Conservation (phyloP, 2,113 vertebrate genomes). For the Gambusia affinis region DNA sequence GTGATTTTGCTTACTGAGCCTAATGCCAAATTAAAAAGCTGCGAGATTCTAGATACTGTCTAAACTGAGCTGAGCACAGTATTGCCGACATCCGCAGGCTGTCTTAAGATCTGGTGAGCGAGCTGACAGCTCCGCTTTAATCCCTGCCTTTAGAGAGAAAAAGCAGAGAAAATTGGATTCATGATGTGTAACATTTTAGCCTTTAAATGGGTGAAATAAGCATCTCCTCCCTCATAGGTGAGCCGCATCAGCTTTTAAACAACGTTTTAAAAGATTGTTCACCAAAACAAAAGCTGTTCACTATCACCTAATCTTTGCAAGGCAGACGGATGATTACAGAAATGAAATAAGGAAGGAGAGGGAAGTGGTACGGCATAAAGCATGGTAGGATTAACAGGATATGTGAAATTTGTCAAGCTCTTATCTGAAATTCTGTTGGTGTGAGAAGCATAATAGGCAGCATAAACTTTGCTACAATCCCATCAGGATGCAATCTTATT, state of each 20-base stretch:
- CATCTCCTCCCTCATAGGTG: slow-evolving; percentile 70
- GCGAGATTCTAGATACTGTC: slow-evolving; percentile 76
- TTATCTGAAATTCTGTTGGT: slow-evolving; percentile 78
- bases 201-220: slow-evolving; percentile 79
- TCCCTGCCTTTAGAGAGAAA: slow-evolving; percentile 77
- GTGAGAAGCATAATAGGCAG: slow-evolving; percentile 66
- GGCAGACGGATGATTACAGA: slow-evolving; percentile 43
- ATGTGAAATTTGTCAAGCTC: slow-evolving; percentile 77
- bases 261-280: slow-evolving; percentile 64
- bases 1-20: slow-evolving; percentile 68
- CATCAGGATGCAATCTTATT: slow-evolving; percentile 63
- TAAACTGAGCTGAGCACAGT: slow-evolving; percentile 61
- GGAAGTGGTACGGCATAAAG: slow-evolving; percentile 57
- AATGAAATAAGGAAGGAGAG: slow-evolving; percentile 20
- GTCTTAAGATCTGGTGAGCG: slow-evolving; percentile 69
- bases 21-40: slow-evolving; percentile 76
- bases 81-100: slow-evolving; percentile 66
- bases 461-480: slow-evolving; percentile 57
- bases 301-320: slow-evolving; percentile 71
- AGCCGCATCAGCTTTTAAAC: slow-evolving; percentile 72
- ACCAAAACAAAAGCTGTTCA: slow-evolving; percentile 76
- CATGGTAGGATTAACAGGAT: slow-evolving; percentile 76
- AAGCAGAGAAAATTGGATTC: slow-evolving; percentile 79
- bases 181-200: slow-evolving; percentile 79
- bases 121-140: slow-evolving; percentile 81